phyloP scores from a whole-genome alignment of 2,797 vertebrate genomes.

The Phrynocephalus forsythii region DNA sequence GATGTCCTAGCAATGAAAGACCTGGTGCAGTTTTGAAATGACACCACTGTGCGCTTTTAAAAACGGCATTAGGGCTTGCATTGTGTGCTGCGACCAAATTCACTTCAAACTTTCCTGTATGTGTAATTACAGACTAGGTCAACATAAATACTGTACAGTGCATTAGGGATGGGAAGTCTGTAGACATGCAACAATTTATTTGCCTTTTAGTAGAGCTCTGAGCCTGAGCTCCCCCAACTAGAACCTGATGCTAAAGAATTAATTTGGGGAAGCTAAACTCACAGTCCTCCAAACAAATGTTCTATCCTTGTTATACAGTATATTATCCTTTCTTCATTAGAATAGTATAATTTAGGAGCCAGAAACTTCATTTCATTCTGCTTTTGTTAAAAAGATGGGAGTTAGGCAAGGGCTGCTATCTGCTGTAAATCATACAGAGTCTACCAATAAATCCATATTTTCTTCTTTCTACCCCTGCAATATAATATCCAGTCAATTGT shows the following conservation, averaged over 20 bases:
- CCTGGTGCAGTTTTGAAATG: no score
- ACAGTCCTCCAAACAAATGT: neutral
- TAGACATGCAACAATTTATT: neutral
- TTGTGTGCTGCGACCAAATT: no score
- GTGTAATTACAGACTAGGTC: no score
- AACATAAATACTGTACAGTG: neutral
- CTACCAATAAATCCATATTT: neutral
- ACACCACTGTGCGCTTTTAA: no score
- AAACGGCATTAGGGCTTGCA: no score
- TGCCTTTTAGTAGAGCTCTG: neutral
- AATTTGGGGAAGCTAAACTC: neutral
- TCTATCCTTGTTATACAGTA: neutral
- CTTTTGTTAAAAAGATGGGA: neutral
- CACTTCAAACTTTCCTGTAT: no score
- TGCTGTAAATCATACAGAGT: neutral
- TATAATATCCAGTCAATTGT: neutral
- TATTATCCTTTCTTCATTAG: neutral
- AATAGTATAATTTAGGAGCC: neutral
- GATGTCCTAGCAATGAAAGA: no score
- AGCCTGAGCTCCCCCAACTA: neutral
- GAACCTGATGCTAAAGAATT: neutral
- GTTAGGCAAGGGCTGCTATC: neutral
- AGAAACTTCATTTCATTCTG: neutral
- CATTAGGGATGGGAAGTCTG: neutral
- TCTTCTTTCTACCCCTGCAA: neutral